Conservation (phyloP, 1,140 invertebrate genomes). For the Cyclina sinensis region DNA sequence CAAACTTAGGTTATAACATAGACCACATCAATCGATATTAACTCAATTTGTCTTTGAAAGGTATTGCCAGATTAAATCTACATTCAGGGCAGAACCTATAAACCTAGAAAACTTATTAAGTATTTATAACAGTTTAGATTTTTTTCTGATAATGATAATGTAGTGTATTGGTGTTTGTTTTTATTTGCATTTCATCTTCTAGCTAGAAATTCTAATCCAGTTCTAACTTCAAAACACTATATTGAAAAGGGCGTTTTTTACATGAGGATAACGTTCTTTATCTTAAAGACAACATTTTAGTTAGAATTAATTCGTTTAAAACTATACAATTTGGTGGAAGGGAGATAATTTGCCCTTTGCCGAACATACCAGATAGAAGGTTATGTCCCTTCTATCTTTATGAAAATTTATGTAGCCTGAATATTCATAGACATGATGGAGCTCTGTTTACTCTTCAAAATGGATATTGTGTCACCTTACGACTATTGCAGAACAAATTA, state of each 20-base stretch:
- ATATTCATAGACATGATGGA: no score
- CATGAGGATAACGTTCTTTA: neutral
- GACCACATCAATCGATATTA: conserved; percentile 2
- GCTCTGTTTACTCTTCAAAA: no score
- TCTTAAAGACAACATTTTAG: neutral
- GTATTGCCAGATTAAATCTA: neutral
- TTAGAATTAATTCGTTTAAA: neutral
- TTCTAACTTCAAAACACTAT: neutral
- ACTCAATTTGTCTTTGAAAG: conserved; percentile 26
- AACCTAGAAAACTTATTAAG: neutral
- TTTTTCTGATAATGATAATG: neutral
- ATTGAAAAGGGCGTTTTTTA: conserved; percentile 3
- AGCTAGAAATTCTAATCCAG: conserved; percentile 21
- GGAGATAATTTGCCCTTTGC: neutral
- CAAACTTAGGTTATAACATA: neutral
- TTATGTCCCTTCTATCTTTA: no score
- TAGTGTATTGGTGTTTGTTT: conserved; percentile 9
- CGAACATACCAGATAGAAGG: no score
- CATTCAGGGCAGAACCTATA: conserved; percentile 12
- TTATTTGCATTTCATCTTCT: conserved; percentile 56
- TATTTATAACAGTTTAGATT: neutral
- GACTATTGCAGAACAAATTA: no score
- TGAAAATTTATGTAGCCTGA: no score
- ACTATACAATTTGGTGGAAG: conserved; percentile 21
- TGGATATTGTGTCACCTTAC: no score